phyloP scores from a whole-genome alignment of 2,888 invertebrate genomes.

The Drosophila gaucha region DNA sequence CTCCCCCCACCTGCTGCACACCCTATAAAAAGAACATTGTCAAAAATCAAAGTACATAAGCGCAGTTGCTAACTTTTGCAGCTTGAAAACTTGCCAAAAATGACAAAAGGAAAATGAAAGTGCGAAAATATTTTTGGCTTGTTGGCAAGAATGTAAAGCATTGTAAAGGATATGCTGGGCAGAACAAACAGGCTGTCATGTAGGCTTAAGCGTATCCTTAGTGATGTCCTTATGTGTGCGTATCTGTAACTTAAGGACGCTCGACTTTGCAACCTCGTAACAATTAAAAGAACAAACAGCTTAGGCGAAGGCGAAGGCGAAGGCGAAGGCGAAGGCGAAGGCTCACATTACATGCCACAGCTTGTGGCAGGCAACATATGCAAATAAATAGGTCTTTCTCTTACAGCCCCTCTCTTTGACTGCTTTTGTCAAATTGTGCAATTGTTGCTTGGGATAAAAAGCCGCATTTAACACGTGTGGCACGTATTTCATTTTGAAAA shows the following conservation, averaged over 20 bases:
- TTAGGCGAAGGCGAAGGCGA: conserved; percentile 6
- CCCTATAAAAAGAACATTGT: conserved; percentile 41
- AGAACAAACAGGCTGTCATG: conserved; percentile 22
- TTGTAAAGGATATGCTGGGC: conserved; percentile 57
- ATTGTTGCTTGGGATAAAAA: conserved; percentile 63
- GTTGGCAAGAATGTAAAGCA: conserved; percentile 14
- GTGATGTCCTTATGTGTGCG: conserved; percentile 9
- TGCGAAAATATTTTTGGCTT: conserved; percentile 3
- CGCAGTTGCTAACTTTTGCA: conserved; percentile 38
- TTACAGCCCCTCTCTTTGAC: neutral
- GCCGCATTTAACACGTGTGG: conserved; percentile 72
- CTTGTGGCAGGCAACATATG: conserved; percentile 51
- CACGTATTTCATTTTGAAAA: conserved; percentile 75
- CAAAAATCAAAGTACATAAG: conserved; percentile 67
- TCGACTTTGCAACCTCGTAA: conserved; percentile 45
- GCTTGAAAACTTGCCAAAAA: conserved; percentile 37
- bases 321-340: neutral
- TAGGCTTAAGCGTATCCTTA: conserved; percentile 5
- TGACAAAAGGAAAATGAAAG: conserved; percentile 54
- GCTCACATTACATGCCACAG: conserved; percentile 35
- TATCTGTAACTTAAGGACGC: conserved; percentile 15
- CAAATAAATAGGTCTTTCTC: conserved; percentile 32
- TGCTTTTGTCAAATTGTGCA: conserved; percentile 64
- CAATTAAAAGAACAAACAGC: conserved; percentile 62
- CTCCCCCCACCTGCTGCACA: neutral